phyloP scores from a whole-genome alignment of 2,888 invertebrate genomes.

The Spialia ferax region DNA sequence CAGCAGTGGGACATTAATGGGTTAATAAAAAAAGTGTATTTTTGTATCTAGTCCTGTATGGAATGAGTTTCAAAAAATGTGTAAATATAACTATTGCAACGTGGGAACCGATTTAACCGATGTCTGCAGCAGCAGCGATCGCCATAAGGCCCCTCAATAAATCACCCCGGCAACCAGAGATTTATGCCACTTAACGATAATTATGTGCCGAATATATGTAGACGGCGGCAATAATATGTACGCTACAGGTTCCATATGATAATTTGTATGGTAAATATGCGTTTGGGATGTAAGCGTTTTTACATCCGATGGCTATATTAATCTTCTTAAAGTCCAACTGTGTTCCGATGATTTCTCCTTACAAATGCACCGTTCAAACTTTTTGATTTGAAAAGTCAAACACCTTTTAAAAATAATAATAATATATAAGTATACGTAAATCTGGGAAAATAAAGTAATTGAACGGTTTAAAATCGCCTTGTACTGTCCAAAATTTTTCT shows the following conservation, averaged over 20 bases:
- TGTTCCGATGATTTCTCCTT: not conserved
- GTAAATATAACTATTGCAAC: conserved; percentile 45
- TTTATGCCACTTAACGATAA: conserved; percentile 69
- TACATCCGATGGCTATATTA: conserved; percentile 24
- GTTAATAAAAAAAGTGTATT: too few species aligned
- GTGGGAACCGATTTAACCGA: conserved; percentile 55
- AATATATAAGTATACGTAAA: too few species aligned
- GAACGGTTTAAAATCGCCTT: too few species aligned
- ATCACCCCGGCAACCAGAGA: conserved; percentile 69
- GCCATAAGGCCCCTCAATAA: conserved; percentile 66
- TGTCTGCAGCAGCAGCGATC: conserved; percentile 62
- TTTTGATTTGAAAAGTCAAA: not conserved
- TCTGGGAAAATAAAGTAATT: too few species aligned
- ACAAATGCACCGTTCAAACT: not conserved
- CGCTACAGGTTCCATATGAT: conserved; percentile 29
- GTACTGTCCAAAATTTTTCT: not conserved
- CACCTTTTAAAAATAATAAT: too few species aligned
- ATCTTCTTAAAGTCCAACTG: conserved; percentile 3
- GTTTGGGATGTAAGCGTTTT: conserved; percentile 23
- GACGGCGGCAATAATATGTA: conserved; percentile 39
- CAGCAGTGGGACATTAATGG: too few species aligned
- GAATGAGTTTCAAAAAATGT: conserved; percentile 7
- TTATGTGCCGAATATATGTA: conserved; percentile 61
- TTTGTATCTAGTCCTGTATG: not conserved
- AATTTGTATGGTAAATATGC: conserved; percentile 36